Evolutionary conservation across 2,113 vertebrate genomes (phyloP).

Genomic region (Ramphastos sulfuratus): DNA sequence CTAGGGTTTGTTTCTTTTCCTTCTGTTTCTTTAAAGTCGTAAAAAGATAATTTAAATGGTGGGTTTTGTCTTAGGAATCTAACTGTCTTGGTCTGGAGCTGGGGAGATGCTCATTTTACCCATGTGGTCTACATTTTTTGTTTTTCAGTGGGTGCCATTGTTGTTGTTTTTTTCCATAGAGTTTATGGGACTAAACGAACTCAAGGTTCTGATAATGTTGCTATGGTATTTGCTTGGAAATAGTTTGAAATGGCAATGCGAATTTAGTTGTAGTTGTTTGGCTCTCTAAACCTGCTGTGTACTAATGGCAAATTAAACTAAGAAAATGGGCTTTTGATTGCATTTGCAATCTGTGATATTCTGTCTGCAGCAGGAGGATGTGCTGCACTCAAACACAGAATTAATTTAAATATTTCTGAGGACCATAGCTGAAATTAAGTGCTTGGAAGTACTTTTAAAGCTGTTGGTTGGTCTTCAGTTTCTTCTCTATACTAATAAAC

Average conservation of each 20-base stretch:
- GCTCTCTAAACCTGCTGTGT: background rate
- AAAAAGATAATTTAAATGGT: background rate
- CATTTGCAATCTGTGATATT: slow-evolving; percentile 37
- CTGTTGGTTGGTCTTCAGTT: background rate
- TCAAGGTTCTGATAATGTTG: background rate
- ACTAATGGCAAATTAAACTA: slow-evolving; percentile 45
- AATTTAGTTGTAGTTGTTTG: slow-evolving; percentile 11
- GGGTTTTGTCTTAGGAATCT: background rate
- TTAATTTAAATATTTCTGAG: slow-evolving; percentile 1
- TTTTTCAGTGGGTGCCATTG: background rate
- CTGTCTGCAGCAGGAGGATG: background rate
- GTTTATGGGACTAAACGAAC: background rate
- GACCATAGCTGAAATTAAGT: background rate
- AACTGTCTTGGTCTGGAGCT: background rate
- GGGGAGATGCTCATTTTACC: background rate
- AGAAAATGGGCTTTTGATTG: slow-evolving; percentile 52
- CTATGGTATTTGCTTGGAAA: slow-evolving; percentile 52
- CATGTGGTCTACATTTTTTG: background rate
- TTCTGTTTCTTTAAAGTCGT: background rate
- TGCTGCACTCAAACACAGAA: background rate
- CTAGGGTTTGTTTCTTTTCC: background rate
- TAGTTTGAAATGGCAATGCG: background rate
- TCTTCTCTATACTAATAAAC: background rate
- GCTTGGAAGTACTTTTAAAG: background rate
- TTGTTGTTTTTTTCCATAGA: background rate